A percentile compares a stretch with the other conserved stretches of the same genome.
Evolutionary conservation across 2,797 vertebrate species (phyloP).

Genomic region (Gallinago solitaria): DNA sequence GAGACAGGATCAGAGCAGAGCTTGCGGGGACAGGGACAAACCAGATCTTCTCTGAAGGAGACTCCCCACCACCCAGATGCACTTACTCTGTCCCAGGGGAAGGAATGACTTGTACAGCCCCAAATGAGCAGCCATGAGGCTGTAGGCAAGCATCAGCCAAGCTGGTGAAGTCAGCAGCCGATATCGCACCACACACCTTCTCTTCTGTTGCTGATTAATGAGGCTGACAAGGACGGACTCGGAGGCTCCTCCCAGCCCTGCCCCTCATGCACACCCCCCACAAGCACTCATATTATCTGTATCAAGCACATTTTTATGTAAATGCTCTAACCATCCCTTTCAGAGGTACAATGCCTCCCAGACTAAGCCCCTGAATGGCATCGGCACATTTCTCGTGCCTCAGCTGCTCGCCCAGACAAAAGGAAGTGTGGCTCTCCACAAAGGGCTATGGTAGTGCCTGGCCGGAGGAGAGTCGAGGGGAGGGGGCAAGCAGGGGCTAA

Average conservation of each 20-base stretch:
- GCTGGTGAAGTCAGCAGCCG: background rate
- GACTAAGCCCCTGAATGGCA: slow-evolving; percentile 54
- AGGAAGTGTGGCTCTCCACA: slow-evolving; percentile 67
- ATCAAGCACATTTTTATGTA: slow-evolving; percentile 71
- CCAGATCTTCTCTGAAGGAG: background rate
- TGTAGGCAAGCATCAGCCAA: background rate
- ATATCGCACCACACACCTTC: background rate
- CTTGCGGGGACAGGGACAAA: background rate
- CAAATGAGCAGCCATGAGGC: background rate
- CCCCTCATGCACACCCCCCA: background rate
- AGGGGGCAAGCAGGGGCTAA: slow-evolving; percentile 36
- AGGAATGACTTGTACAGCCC: background rate
- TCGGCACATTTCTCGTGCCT: slow-evolving; percentile 55
- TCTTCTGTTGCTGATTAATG: background rate
- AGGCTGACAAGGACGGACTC: background rate
- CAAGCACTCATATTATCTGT: slow-evolving; percentile 56
- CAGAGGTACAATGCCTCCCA: slow-evolving; percentile 57
- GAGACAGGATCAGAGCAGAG: background rate
- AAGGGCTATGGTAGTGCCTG: slow-evolving; percentile 44
- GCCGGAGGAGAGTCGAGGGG: background rate
- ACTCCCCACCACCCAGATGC: fast-evolving
- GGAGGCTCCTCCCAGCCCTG: background rate
- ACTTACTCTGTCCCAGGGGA: background rate
- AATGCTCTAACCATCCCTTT: slow-evolving; percentile 64
- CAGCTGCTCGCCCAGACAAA: slow-evolving; percentile 67